Evolutionary conservation across 1,140 invertebrate species (phyloP).

Genomic region (Brachionus sp.): DNA sequence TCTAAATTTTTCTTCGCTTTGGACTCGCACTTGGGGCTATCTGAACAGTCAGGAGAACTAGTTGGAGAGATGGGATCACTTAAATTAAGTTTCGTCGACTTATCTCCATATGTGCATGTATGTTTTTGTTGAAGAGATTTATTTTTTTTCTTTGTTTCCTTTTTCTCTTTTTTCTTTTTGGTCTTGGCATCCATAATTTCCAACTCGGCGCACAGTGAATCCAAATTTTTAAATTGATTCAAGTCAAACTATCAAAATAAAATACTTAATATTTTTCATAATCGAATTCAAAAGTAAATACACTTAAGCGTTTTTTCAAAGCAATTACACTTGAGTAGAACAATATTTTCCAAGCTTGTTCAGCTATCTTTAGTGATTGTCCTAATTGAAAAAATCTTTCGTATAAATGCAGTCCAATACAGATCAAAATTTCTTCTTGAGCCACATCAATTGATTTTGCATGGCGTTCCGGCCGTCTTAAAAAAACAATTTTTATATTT

Average conservation of each 20-base stretch:
- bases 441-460: slow-evolving; percentile 90
- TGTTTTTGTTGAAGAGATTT: background rate
- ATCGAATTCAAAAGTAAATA: slow-evolving; percentile 44
- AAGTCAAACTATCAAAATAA: background rate
- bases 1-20: background rate
- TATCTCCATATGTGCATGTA: background rate
- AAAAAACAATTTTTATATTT: no score
- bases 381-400: slow-evolving; percentile 79
- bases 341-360: slow-evolving; percentile 82
- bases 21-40: background rate
- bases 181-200: background rate
- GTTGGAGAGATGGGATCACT: background rate
- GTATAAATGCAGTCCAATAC: slow-evolving; percentile 83
- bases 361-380: slow-evolving; percentile 77
- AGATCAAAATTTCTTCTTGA: slow-evolving; percentile 88
- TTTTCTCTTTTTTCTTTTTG: background rate
- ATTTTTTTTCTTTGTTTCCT: background rate
- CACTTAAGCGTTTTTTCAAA: slow-evolving; percentile 77
- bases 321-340: slow-evolving; percentile 81
- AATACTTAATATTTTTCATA: background rate
- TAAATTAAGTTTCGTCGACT: slow-evolving; percentile 6
- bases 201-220: background rate
- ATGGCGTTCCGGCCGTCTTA: slow-evolving; percentile 74
- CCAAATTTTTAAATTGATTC: slow-evolving; percentile 16
- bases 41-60: background rate